A percentile compares a stretch with the other conserved stretches of the same genome.
Conservation (phyloP, 2,113 vertebrate genomes). For the Saiga tatarica region DNA sequence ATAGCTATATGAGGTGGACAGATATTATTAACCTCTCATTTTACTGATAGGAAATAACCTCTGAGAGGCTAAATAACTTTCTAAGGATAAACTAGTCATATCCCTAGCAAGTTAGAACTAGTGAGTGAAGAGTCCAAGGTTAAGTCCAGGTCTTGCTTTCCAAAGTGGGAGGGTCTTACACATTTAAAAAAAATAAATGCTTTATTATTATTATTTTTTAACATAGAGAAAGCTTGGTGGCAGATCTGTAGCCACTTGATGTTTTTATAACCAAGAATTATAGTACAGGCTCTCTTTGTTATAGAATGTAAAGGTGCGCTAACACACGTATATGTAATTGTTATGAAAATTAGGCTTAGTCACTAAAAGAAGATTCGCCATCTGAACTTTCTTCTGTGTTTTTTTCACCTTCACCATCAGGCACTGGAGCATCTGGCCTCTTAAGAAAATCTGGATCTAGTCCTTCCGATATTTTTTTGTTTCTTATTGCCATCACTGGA, state of each 20-base stretch:
- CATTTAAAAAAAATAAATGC: not conserved
- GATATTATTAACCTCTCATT: not conserved
- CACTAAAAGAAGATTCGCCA: not conserved
- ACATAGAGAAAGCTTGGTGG: not conserved
- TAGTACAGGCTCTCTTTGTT: not conserved
- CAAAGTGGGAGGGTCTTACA: not conserved
- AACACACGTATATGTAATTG: not conserved
- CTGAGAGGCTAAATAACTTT: not conserved
- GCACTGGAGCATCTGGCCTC: not conserved
- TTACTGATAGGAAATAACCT: not conserved
- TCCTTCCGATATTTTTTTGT: constrained; percentile 95
- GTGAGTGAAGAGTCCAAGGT: not conserved
- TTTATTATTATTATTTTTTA: not conserved
- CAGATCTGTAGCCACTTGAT: not conserved
- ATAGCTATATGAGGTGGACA: not conserved
- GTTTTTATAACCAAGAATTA: not conserved
- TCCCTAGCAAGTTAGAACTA: not conserved
- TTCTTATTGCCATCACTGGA: constrained; percentile 95
- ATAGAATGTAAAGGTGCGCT: not conserved
- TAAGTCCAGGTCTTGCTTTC: not conserved
- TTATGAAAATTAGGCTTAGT: not conserved
- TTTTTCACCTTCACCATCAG: not conserved
- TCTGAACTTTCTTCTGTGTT: not conserved
- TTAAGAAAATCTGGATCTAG: constrained; percentile 93
- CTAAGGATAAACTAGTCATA: not conserved